phyloP scores from a whole-genome alignment of 1,140 invertebrate genomes.

The Polyergus mexicanus region DNA sequence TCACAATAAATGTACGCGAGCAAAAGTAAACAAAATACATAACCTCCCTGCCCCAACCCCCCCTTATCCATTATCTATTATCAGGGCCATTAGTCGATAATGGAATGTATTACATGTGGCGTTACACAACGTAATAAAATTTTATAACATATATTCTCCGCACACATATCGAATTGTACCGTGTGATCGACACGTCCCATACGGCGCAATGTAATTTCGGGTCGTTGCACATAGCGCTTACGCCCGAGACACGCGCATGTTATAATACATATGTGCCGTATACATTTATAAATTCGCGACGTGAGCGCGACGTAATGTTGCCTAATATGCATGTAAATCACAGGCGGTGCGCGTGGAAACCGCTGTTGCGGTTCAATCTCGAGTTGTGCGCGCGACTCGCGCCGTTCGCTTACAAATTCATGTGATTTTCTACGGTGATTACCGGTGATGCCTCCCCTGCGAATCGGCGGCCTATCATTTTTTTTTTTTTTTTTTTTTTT shows the following conservation, averaged over 20 bases:
- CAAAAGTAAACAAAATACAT: conserved; percentile 52
- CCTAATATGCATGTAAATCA: conserved; percentile 70
- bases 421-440: conserved; percentile 53
- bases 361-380: conserved; percentile 56
- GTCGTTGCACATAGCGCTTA: conserved; percentile 29
- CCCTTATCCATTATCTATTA: conserved; percentile 27
- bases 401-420: conserved; percentile 41
- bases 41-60: not conserved
- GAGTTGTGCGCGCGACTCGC: conserved; percentile 29
- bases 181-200: conserved; percentile 38
- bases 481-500: conserved; percentile 42
- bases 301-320: conserved; percentile 44
- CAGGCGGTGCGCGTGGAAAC: conserved; percentile 25
- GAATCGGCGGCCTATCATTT: conserved; percentile 44
- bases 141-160: conserved; percentile 56
- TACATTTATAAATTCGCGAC: conserved; percentile 59
- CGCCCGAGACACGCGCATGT: not conserved
- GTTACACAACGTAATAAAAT: conserved; percentile 60
- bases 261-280: not conserved
- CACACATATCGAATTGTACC: conserved; percentile 28
- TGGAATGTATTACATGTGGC: conserved; percentile 57
- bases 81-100: conserved; percentile 60
- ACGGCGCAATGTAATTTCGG: conserved; percentile 50
- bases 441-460: conserved; percentile 31
- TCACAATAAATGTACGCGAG: conserved; percentile 42